These are phyloP conservation scores for Drosophila parabipectinata DNA, from an alignment of 1,140 invertebrate species.

Conservation along the genomic window DNA sequence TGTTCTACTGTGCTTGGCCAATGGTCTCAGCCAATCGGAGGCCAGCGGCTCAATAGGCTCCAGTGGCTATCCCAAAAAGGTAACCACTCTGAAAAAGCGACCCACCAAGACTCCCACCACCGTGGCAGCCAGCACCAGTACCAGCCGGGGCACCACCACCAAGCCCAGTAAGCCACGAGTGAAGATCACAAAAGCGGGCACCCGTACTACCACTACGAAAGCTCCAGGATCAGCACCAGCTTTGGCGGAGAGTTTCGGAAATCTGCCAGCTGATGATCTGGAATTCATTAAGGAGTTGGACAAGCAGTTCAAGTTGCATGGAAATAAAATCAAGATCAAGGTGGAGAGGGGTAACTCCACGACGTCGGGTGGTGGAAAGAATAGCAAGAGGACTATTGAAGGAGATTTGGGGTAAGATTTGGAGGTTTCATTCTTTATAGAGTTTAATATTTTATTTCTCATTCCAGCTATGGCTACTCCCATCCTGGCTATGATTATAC, in stretches of 20 bases:
- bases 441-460: not conserved
- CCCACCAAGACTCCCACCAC: constrained; percentile 69
- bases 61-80: constrained; percentile 74
- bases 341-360: constrained; percentile 77
- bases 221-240: constrained; percentile 6
- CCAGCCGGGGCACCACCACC: constrained; percentile 21
- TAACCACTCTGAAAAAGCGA: constrained; percentile 73
- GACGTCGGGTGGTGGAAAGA: constrained; percentile 50
- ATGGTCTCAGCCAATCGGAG: constrained; percentile 42
- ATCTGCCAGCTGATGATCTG: constrained; percentile 76
- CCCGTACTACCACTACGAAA: constrained; percentile 28
- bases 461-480: constrained; percentile 72
- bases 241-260: constrained; percentile 63
- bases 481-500: constrained; percentile 76
- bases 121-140: constrained; percentile 4
- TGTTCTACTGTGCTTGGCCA: constrained; percentile 53
- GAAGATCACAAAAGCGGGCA: constrained; percentile 38
- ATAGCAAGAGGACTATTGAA: constrained; percentile 80
- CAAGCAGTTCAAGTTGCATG: constrained; percentile 81
- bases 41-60: constrained; percentile 31
- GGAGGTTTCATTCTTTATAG: not conserved
- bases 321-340: constrained; percentile 82
- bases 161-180: constrained; percentile 69
- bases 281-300: constrained; percentile 83
- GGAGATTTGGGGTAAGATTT: constrained; percentile 75